A percentile compares a stretch with the other conserved stretches of the same genome.
Conservation (phyloP, 1,140 invertebrate species). For the Eupeodes corollae region DNA sequence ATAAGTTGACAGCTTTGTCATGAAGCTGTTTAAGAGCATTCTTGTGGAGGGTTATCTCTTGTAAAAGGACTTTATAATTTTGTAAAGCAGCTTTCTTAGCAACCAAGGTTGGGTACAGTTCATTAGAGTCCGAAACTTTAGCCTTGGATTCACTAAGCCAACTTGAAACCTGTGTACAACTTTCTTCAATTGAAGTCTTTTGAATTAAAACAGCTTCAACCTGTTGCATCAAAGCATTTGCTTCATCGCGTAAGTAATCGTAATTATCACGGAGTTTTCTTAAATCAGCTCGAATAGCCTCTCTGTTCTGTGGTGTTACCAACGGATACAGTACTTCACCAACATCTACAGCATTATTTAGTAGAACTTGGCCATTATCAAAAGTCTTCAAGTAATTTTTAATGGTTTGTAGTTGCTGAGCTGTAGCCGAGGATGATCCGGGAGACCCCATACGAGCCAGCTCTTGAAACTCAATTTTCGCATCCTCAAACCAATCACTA, state of each 20-base stretch:
- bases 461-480: slow-evolving; percentile 44
- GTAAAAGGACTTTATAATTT: slow-evolving; percentile 57
- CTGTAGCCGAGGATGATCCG: slow-evolving; percentile 31
- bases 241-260: slow-evolving; percentile 71
- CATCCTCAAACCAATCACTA: slow-evolving; percentile 65
- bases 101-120: slow-evolving; percentile 60
- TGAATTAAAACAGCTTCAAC: slow-evolving; percentile 78
- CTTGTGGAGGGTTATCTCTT: slow-evolving; percentile 73
- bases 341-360: slow-evolving; percentile 70
- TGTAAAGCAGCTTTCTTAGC: slow-evolving; percentile 79
- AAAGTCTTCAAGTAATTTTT: slow-evolving; percentile 54
- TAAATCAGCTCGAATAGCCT: slow-evolving; percentile 70
- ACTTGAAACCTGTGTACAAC: slow-evolving; percentile 65
- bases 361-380: slow-evolving; percentile 62
- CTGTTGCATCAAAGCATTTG: slow-evolving; percentile 73
- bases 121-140: slow-evolving; percentile 53
- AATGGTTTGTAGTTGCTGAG: slow-evolving; percentile 30
- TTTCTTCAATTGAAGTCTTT: slow-evolving; percentile 82
- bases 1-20: slow-evolving; percentile 58
- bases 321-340: slow-evolving; percentile 80
- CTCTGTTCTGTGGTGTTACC: slow-evolving; percentile 75
- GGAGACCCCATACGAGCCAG: slow-evolving; percentile 34
- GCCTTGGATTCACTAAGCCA: slow-evolving; percentile 66
- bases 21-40: slow-evolving; percentile 65
- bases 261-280: slow-evolving; percentile 68